Conservation (phyloP, 2,113 vertebrate genomes). For the Dolichotis patagonum region DNA sequence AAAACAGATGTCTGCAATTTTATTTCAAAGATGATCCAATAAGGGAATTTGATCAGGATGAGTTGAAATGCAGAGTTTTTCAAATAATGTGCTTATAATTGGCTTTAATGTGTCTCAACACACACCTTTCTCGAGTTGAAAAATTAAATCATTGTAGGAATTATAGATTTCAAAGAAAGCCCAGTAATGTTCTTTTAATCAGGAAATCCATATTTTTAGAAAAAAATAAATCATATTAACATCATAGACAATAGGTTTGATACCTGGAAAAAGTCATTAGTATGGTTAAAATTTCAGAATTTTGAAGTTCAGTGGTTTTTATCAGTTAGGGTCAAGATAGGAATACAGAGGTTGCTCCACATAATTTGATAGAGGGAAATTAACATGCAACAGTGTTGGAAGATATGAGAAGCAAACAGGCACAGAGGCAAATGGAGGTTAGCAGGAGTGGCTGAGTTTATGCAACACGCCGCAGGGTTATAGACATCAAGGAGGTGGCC, state of each 20-base stretch:
- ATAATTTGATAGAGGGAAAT: slow-evolving; percentile 1
- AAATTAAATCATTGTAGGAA: slow-evolving; percentile 63
- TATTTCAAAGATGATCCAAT: slow-evolving; percentile 57
- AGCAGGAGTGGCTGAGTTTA: background rate
- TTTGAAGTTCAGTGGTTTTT: slow-evolving; percentile 50
- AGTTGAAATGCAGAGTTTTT: slow-evolving; percentile 57
- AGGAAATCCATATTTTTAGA: slow-evolving; percentile 66
- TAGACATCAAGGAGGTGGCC: background rate
- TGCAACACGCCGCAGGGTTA: rapidly evolving
- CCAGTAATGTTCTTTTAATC: background rate
- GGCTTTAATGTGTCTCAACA: slow-evolving; percentile 55
- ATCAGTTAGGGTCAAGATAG: slow-evolving; percentile 23
- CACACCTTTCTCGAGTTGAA: slow-evolving; percentile 46
- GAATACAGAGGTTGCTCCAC: background rate
- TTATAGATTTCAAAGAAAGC: slow-evolving; percentile 59
- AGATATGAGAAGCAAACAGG: background rate
- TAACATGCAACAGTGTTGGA: background rate
- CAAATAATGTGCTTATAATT: slow-evolving; percentile 59
- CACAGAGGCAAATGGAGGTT: background rate
- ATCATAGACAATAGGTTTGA: slow-evolving; percentile 25
- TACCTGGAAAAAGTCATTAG: slow-evolving; percentile 42
- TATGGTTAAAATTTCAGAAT: slow-evolving; percentile 46
- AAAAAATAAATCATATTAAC: slow-evolving; percentile 52
- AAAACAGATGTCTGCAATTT: slow-evolving; percentile 60
- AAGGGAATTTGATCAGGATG: slow-evolving; percentile 53